Evolutionary conservation across 92 coral and sea anemone genomes (phyloP), one percentile per base, ranked within the genome.

Genomic region (Parazoanthus swiftii): DNA sequence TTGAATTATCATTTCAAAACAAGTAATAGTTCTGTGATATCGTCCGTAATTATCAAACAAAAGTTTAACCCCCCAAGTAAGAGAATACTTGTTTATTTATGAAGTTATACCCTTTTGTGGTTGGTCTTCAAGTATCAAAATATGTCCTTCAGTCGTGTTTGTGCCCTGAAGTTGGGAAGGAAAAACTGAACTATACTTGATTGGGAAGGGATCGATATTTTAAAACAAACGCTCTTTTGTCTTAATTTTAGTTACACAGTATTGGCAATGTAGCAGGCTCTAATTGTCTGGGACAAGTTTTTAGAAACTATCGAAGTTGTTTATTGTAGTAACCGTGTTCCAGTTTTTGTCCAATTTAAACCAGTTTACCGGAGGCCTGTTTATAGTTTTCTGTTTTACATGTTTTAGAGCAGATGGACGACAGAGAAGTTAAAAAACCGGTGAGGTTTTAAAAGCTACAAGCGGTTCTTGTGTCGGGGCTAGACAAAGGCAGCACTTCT

Each of bases 171-270:
- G n/a, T n/a, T n/a, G n/a, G n/a, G n/a, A n/a, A n/a, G n/a, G n/a
- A n/a, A n/a, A n/a, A n/a, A n/a, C n/a, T n/a, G n/a, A n/a, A n/a
- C n/a, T n/a, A n/a, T n/a, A 67, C 26, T 67, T 67, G 73, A 67
- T 67, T 67, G 73, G 1, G 73, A 67, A 67, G 73, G 29, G 73
- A 67, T 67, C 26, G 73, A 67, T 67, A 67, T 74, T 74, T 74
- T 29, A 74, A 74, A 74, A 74, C 77, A 74, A 74, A 36, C 16
- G 18, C 18, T 26, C 0, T 33, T 74, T 74, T 74, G 77, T 33
- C 77, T 25, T 74, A 74, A 25, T 74, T 74, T 74, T 74, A 74
- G 79, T 74, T 74, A 74, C 79, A 74, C 79, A 74, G 79, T 74
- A 74, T 74, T 74, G 79, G 20, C 79, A 74, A 26, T 74, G 36